Percentiles rank a stretch among this genome's conserved stretches.
These are phyloP conservation scores for Archivesica marissinica DNA, from an alignment of 1,140 invertebrate genomes.

Conservation along the genomic window DNA sequence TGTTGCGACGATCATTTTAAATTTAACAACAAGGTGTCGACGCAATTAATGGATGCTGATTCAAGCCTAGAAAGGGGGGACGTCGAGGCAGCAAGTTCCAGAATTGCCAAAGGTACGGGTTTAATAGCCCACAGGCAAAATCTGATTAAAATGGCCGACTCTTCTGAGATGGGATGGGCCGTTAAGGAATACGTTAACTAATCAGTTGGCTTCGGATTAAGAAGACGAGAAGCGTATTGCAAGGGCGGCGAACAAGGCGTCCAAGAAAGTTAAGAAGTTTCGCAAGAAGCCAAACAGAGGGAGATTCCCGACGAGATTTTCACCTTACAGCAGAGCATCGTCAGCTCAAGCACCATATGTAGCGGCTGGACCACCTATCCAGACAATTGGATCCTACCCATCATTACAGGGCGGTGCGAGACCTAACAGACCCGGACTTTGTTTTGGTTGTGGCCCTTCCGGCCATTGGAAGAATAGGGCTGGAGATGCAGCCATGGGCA, in stretches of 20 bases:
- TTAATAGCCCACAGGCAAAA: neutral
- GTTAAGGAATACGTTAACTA: conserved; percentile 35
- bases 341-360: no score
- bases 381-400: no score
- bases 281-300: neutral
- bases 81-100: neutral
- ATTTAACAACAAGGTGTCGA: neutral
- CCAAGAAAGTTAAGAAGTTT: neutral
- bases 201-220: conserved; percentile 29
- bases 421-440: neutral
- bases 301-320: neutral
- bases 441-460: neutral
- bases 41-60: neutral
- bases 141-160: neutral
- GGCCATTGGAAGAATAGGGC: neutral
- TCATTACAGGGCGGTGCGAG: no score
- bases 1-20: neutral
- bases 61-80: neutral
- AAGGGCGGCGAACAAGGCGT: neutral
- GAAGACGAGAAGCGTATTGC: conserved; percentile 40
- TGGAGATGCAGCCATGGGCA: neutral
- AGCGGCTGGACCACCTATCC: no score
- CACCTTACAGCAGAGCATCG: neutral
- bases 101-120: neutral
- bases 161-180: neutral